Base-by-base conservation (phyloP, 1,140 invertebrate genomes). In the Panonychus citri region DNA sequence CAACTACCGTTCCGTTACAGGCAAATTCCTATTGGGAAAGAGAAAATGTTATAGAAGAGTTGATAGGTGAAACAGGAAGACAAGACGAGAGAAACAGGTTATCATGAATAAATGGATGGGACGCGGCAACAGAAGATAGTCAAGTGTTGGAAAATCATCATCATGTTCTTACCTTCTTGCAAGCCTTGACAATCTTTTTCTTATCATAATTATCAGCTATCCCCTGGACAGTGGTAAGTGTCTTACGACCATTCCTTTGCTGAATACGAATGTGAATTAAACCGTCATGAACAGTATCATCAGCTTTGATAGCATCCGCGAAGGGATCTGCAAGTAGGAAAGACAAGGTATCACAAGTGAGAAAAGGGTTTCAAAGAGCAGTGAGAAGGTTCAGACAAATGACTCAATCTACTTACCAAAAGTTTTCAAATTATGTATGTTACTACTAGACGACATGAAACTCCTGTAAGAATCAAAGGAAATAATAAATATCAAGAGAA, bases 211-310 rank as follows among this genome's bases (percentile, higher is more conserved):
- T 87, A 65, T 86, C 81, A 66, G 87, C 89, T 59, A 94, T 80
- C 62, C 89, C 90, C 74, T 96, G 90, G 63, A 96, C 87, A 66
- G 91, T 97, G 61, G 95, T 99, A 74, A 99, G 77, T 70, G 94
- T 97, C 79, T 99, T 99, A 63, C 93, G 83, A 73, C 95, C 94
- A 81, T 95, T 99, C 70, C 95, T 80, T 75, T 99, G 95, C 72
- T 99, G 95, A 70, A 99, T 98, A 76, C 95, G 86, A 80, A 99
- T 96, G 77, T 99, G 95, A 70, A 96, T 89, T 75, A 95, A 78
- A 75, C 87, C 87, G 80, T 94, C 89, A 77, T 94, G 87, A 67
- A 89, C 85, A 76, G 86, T 83, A 76, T 89, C 84, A 79, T 86
- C 82, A 81, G 87, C 88, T 80, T 86, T 89, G 78, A 85, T 86